Conservation (phyloP, 2,113 vertebrate genomes). For the Taurulus bubalis region DNA sequence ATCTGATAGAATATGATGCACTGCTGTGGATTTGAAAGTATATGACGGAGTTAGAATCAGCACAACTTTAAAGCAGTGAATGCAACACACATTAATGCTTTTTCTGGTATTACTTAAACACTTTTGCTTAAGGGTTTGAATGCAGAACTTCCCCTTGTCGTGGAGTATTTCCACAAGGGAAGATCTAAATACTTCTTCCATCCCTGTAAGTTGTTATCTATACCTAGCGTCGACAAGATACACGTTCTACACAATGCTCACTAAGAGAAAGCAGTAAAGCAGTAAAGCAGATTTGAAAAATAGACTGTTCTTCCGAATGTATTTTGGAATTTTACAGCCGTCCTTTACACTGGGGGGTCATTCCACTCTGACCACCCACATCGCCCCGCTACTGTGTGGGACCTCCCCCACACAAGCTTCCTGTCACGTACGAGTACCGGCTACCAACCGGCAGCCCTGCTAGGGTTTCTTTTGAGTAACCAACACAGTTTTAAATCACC, state of each 20-base stretch:
- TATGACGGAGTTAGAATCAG: neutral
- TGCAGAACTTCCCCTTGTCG: no score
- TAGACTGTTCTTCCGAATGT: neutral
- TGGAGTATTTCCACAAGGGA: neutral
- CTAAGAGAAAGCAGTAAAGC: neutral
- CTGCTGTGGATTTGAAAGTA: neutral
- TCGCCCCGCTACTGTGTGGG: conserved; percentile 1
- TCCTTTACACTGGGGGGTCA: conserved; percentile 39
- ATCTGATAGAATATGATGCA: neutral
- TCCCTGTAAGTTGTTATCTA: neutral
- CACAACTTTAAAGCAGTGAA: neutral
- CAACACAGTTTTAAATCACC: conserved; percentile 57
- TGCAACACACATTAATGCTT: neutral
- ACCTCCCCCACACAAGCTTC: conserved; percentile 26
- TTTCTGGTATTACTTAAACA: no score
- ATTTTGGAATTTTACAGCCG: conserved; percentile 35
- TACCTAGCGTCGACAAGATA: neutral
- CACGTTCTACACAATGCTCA: neutral
- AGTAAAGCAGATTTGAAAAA: neutral
- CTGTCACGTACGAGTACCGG: conserved; percentile 1
- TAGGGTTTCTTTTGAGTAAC: conserved; percentile 49
- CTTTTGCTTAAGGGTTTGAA: no score
- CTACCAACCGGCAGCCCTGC: conserved; percentile 12
- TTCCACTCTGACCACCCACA: conserved; percentile 64
- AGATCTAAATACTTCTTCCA: neutral